Conservation (phyloP, 2,113 vertebrate genomes). For the Marmota monax region DNA sequence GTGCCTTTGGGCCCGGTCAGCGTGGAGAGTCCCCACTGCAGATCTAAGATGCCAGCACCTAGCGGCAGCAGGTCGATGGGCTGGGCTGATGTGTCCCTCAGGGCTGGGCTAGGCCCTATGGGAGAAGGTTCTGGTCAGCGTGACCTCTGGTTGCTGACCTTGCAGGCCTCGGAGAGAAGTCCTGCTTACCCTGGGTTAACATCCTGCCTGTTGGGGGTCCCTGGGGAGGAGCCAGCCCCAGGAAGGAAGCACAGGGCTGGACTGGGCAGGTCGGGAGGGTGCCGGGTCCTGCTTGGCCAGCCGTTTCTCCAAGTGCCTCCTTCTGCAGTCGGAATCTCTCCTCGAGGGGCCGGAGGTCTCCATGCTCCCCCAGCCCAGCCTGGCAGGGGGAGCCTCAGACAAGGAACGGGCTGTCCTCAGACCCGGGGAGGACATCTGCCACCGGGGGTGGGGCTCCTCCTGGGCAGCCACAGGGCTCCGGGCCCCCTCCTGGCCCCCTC, state of each 20-base stretch:
- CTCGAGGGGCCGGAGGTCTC: too few relatives aligned
- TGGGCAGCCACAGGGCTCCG: too few relatives aligned
- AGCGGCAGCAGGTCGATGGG: neutral
- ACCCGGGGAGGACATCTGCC: too few relatives aligned
- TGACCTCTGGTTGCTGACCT: too few relatives aligned
- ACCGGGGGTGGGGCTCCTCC: too few relatives aligned
- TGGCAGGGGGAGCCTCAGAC: neutral
- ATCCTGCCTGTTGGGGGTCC: neutral
- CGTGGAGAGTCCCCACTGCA: neutral
- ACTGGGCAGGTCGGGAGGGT: neutral
- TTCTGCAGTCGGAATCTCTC: too few relatives aligned
- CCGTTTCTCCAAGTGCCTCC: too few relatives aligned
- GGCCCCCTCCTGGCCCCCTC: too few relatives aligned
- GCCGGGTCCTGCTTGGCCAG: neutral
- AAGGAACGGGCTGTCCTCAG: too few relatives aligned
- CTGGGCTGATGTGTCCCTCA: neutral
- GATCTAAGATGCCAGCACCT: fast-evolving
- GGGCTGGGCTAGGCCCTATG: neutral
- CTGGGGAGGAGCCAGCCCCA: too few relatives aligned
- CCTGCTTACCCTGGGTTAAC: neutral
- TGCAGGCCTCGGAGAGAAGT: too few relatives aligned
- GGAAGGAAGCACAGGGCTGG: too few relatives aligned
- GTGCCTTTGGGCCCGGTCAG: neutral
- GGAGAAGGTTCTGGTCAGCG: neutral
- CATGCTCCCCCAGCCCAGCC: neutral